Conservation (phyloP, 1,140 invertebrate genomes). For the Trichoplusia ni region DNA sequence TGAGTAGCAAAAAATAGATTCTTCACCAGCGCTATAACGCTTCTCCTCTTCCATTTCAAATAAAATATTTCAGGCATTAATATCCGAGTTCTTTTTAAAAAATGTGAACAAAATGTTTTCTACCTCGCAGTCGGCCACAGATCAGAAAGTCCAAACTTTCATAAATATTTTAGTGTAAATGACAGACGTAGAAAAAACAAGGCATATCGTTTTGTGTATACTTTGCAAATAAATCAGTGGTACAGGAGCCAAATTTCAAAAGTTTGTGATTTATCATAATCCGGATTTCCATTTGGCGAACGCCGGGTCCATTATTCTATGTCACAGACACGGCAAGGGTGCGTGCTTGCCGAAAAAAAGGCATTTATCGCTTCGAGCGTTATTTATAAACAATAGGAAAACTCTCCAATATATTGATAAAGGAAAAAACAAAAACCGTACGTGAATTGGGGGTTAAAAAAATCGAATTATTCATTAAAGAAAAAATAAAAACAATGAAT, state of each 20-base stretch:
- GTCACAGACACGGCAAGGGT: constrained; percentile 75
- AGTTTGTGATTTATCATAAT: constrained; percentile 80
- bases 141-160: neutral
- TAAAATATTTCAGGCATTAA: no score
- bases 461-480: no score
- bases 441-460: no score
- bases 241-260: constrained; percentile 74
- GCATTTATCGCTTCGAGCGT: constrained; percentile 40
- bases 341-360: constrained; percentile 61
- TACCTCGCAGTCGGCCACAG: neutral
- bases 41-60: no score
- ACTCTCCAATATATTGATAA: constrained; percentile 1
- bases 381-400: constrained; percentile 51
- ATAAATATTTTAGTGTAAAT: constrained; percentile 17
- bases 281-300: constrained; percentile 77
- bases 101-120: no score
- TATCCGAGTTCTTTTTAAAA: no score
- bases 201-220: constrained; percentile 63
- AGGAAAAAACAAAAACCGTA: no score
- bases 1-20: no score
- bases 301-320: constrained; percentile 76
- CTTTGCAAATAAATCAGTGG: constrained; percentile 68
- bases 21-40: no score
- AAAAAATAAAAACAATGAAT: no score
- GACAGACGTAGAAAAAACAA: constrained; percentile 37